Conservation (phyloP, 2,888 invertebrate genomes). For the Pterobdella sp. region DNA sequence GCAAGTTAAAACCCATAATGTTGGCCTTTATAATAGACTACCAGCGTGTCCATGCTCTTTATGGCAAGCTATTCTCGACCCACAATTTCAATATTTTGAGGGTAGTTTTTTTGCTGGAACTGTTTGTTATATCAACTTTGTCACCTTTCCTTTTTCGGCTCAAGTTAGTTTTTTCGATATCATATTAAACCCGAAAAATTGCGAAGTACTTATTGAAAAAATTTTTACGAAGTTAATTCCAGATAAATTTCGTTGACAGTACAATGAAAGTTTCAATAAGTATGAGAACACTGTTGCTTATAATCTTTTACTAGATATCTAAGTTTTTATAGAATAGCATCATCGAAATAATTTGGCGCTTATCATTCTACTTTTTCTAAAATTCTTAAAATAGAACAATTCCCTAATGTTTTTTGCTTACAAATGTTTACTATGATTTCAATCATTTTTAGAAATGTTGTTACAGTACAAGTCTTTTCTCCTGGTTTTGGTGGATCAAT, state of each 20-base stretch:
- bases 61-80: slow-evolving; percentile 31
- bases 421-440: background rate
- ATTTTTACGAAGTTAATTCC: too few relatives aligned
- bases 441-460: slow-evolving; percentile 31
- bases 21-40: background rate
- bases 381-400: too few relatives aligned
- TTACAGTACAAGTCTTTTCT: slow-evolving; percentile 15
- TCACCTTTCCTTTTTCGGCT: slow-evolving; percentile 8
- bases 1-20: background rate
- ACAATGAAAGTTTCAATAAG: background rate
- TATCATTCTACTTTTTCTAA: background rate
- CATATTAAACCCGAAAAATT: background rate
- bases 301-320: background rate
- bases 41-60: slow-evolving; percentile 30
- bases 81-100: slow-evolving; percentile 8
- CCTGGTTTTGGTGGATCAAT: slow-evolving; percentile 13
- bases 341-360: background rate
- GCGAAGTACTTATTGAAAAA: too few relatives aligned
- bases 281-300: background rate
- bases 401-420: background rate
- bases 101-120: background rate
- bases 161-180: slow-evolving; percentile 15
- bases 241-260: background rate
- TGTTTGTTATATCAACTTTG: slow-evolving; percentile 22
- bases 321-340: background rate